A percentile compares a stretch with the other conserved stretches of the same genome.
These are phyloP conservation scores for Vidua macroura DNA, from an alignment of 2,113 vertebrate genomes.

Conservation along the genomic window DNA sequence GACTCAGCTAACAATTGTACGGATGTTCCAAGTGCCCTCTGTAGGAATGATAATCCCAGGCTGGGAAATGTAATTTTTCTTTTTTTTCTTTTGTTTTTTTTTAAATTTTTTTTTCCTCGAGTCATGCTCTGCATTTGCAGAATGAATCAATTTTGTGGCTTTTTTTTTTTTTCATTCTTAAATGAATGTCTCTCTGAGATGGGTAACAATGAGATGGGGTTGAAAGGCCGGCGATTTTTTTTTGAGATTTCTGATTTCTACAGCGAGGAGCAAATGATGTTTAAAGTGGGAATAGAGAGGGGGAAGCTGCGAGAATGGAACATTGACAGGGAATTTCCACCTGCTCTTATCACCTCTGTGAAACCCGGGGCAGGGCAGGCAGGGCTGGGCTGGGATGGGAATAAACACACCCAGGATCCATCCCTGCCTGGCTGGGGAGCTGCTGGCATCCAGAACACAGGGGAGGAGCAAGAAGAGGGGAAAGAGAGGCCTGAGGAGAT, in stretches of 20 bases:
- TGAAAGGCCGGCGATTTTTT: neutral
- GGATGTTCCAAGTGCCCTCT: neutral
- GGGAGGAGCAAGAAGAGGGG: neutral
- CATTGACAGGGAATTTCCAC: neutral
- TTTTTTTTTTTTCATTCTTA: neutral
- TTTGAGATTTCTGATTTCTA: neutral
- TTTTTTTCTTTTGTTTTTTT: neutral
- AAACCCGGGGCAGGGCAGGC: neutral
- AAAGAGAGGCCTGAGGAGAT: neutral
- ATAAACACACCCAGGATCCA: neutral
- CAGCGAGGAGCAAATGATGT: neutral
- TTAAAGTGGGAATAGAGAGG: neutral
- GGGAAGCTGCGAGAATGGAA: neutral
- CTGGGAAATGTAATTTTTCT: neutral
- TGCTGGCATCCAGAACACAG: neutral
- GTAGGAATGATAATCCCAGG: neutral
- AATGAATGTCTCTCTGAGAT: neutral
- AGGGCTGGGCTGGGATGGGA: neutral
- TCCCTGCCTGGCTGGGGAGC: neutral
- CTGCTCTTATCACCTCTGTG: neutral
- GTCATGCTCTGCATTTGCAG: neutral
- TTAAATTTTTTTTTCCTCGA: rapidly evolving
- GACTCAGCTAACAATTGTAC: neutral
- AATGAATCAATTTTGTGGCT: neutral
- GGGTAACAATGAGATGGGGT: neutral